Percentiles rank a stretch among this genome's conserved stretches.
Conservation (phyloP, 2,888 invertebrate genomes). For the Bursaphelenchus okinawaensis region DNA sequence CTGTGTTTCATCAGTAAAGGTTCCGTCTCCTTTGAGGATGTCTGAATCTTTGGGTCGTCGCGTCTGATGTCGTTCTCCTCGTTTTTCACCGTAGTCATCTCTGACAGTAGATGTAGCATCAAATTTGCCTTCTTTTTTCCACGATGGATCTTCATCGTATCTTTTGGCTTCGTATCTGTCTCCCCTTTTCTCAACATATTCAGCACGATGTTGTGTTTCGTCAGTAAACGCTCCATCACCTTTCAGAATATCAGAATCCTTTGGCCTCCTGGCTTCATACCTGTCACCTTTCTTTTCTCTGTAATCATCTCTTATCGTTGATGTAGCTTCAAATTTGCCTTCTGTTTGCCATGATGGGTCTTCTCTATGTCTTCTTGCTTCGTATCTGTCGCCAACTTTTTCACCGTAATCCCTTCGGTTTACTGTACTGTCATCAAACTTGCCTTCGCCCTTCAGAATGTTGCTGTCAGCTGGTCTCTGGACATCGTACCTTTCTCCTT, state of each 20-base stretch:
- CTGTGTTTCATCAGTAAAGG: slow-evolving; percentile 25
- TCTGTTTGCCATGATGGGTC: not conserved
- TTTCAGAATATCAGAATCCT: slow-evolving; percentile 36
- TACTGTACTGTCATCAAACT: slow-evolving; percentile 11
- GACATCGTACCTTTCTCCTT: slow-evolving; percentile 21
- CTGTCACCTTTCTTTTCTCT: slow-evolving; percentile 27
- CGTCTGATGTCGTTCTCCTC: slow-evolving; percentile 34
- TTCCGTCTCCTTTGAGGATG: slow-evolving; percentile 26
- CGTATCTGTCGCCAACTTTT: not conserved
- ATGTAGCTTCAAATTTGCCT: not conserved
- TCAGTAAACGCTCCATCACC: slow-evolving; percentile 31
- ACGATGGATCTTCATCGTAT: slow-evolving; percentile 13
- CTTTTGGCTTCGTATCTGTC: slow-evolving; percentile 23
- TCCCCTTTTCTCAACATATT: slow-evolving; percentile 25
- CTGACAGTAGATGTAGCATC: slow-evolving; percentile 16
- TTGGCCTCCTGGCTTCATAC: slow-evolving; percentile 28
- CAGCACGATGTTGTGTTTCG: slow-evolving; percentile 21
- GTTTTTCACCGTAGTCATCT: slow-evolving; percentile 22
- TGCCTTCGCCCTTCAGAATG: slow-evolving; percentile 21
- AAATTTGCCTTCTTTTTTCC: slow-evolving; percentile 19
- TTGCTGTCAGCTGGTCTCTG: slow-evolving; percentile 16
- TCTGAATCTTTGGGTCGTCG: slow-evolving; percentile 30
- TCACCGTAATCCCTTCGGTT: not conserved
- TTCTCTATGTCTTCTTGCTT: not conserved
- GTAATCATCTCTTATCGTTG: slow-evolving; percentile 7